Percentiles rank a stretch among this genome's conserved stretches.
Conservation (phyloP, 2,113 vertebrate species). For the Alces alces region DNA sequence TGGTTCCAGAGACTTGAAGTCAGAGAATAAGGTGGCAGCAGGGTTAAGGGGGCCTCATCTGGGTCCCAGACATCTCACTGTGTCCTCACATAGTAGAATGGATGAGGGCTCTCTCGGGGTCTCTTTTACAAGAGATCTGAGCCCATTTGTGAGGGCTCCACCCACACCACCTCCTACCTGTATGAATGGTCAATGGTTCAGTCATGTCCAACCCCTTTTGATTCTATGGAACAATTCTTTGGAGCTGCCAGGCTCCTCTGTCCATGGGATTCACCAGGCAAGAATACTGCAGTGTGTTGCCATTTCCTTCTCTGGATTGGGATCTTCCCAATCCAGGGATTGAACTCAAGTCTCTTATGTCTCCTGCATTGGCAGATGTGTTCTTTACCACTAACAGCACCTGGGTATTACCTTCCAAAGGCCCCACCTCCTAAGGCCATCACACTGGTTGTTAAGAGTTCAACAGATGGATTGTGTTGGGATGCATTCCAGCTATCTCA, state of each 20-base stretch:
- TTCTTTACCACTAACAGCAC: not conserved
- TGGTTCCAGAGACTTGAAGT: not conserved
- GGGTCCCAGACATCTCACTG: not conserved
- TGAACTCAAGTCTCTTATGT: not conserved
- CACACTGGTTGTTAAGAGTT: not conserved
- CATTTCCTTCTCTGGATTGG: not conserved
- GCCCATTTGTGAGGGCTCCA: not conserved
- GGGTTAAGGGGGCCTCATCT: not conserved
- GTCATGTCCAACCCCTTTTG: not conserved
- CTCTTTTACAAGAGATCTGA: not conserved
- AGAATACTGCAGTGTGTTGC: not conserved
- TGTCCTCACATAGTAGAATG: not conserved
- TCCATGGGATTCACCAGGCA: not conserved
- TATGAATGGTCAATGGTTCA: not conserved
- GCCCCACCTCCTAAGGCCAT: not conserved
- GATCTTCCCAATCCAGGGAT: not conserved
- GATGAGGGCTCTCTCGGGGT: fast-evolving
- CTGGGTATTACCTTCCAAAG: not conserved
- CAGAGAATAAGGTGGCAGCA: not conserved
- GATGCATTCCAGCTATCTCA: not conserved
- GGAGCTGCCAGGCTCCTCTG: not conserved
- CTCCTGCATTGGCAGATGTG: not conserved
- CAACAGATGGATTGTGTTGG: not conserved
- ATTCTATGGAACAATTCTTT: fast-evolving
- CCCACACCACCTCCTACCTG: not conserved